Percentiles rank a stretch among this genome's conserved stretches.
These are phyloP conservation scores for Xanthorhoe designata DNA, from an alignment of 2,888 invertebrate species.

Conservation along the genomic window DNA sequence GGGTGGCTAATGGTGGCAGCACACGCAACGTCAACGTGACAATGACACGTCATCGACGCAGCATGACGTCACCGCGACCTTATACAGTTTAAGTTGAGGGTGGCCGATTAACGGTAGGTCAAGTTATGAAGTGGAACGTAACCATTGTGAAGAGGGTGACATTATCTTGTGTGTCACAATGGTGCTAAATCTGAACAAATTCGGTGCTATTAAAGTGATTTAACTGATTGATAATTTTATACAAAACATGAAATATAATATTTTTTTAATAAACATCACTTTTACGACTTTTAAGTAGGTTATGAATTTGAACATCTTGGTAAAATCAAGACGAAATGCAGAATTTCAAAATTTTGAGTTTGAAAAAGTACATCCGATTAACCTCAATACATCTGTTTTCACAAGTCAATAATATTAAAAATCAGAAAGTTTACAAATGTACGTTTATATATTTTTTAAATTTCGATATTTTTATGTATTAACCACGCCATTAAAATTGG, in stretches of 20 bases:
- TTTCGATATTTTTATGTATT: too few relatives aligned
- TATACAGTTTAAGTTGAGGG: constrained; percentile 30
- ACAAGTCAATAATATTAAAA: too few relatives aligned
- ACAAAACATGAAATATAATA: too few relatives aligned
- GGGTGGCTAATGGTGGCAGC: constrained; percentile 27
- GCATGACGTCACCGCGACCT: constrained; percentile 56
- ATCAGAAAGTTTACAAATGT: too few relatives aligned
- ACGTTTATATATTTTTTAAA: too few relatives aligned
- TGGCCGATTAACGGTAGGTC: constrained; percentile 20
- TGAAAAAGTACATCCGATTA: neutral
- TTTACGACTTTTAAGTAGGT: neutral
- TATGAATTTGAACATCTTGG: neutral
- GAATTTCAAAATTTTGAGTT: neutral
- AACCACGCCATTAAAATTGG: too few relatives aligned
- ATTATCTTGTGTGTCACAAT: neutral
- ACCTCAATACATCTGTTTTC: too few relatives aligned
- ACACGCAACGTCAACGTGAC: constrained; percentile 52
- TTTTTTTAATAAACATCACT: too few relatives aligned
- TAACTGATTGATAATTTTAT: too few relatives aligned
- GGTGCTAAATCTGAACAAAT: neutral
- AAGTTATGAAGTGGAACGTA: constrained; percentile 13
- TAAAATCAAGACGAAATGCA: neutral
- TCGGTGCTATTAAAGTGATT: too few relatives aligned
- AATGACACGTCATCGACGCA: constrained; percentile 57
- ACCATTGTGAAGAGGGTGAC: neutral